A percentile compares a stretch with the other conserved stretches of the same genome.
phyloP scores from a whole-genome alignment of 1,140 invertebrate genomes.

The Drepana arcuata region DNA sequence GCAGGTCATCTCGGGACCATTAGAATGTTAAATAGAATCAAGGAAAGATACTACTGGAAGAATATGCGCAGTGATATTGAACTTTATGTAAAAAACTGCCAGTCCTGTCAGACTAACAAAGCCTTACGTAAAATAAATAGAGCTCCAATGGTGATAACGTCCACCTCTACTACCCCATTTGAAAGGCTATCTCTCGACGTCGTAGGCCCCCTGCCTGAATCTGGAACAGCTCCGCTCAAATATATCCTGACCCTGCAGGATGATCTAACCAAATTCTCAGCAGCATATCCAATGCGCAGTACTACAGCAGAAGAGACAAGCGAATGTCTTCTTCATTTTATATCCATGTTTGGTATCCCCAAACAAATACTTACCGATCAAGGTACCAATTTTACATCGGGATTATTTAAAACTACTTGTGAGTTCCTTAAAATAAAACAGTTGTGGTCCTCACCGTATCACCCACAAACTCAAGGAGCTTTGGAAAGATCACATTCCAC shows the following conservation, averaged over 20 bases:
- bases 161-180: conserved; percentile 12
- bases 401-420: conserved; percentile 23
- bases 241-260: conserved; percentile 18
- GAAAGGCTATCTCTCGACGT: conserved; percentile 12
- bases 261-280: conserved; percentile 1
- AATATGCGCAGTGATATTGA: no score
- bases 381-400: conserved; percentile 28
- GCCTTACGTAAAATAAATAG: conserved; percentile 4
- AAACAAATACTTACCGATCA: conserved; percentile 27
- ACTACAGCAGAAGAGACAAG: conserved; percentile 6
- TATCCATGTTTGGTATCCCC: conserved; percentile 20
- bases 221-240: conserved; percentile 5
- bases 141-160: conserved; percentile 20
- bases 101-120: no score
- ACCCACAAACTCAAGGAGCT: no score
- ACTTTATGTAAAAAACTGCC: no score
- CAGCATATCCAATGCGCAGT: conserved; percentile 2
- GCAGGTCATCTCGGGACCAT: no score
- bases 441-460: conserved; percentile 18
- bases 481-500: no score
- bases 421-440: conserved; percentile 28
- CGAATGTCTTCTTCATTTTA: conserved; percentile 5
- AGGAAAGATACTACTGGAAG: no score
- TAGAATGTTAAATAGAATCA: no score
- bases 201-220: conserved; percentile 17